Percentiles rank a stretch among this genome's conserved stretches.
Conservation (phyloP, 1,140 invertebrate genomes). For the Artemia franciscana region DNA sequence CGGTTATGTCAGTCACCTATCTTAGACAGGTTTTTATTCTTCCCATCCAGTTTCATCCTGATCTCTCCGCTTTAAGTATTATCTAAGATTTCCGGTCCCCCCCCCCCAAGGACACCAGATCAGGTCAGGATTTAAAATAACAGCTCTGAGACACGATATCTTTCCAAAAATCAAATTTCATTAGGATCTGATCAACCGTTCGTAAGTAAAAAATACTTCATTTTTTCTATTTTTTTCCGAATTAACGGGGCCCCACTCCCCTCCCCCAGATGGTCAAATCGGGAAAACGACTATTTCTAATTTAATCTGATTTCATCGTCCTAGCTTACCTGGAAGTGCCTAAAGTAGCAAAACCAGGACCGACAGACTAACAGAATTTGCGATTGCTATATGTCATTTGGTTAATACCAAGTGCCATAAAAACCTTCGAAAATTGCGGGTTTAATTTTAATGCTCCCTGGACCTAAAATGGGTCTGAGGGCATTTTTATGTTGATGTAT, state of each 20-base stretch:
- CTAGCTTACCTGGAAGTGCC: not conserved
- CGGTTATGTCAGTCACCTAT: not conserved
- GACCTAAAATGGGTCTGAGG: too few species aligned
- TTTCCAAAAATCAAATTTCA: not conserved
- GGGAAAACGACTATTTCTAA: not conserved
- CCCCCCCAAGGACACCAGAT: not conserved
- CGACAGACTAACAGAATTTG: too few species aligned
- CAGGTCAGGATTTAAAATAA: not conserved
- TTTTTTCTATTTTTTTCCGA: not conserved
- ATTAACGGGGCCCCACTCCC: too few species aligned
- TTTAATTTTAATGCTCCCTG: too few species aligned
- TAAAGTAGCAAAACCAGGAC: too few species aligned
- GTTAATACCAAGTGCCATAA: too few species aligned
- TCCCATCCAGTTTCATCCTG: not conserved
- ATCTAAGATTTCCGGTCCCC: not conserved
- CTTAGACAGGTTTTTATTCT: not conserved
- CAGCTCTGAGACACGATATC: not conserved
- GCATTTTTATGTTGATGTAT: too few species aligned
- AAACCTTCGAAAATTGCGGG: too few species aligned
- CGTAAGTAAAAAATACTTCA: not conserved
- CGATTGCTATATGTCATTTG: too few species aligned
- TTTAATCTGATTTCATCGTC: not conserved
- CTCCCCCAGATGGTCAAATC: not conserved
- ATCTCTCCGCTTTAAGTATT: not conserved
- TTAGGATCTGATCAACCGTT: not conserved